Base-by-base conservation (phyloP, 1,140 invertebrate genomes). In the Laodelphax striatellus region DNA sequence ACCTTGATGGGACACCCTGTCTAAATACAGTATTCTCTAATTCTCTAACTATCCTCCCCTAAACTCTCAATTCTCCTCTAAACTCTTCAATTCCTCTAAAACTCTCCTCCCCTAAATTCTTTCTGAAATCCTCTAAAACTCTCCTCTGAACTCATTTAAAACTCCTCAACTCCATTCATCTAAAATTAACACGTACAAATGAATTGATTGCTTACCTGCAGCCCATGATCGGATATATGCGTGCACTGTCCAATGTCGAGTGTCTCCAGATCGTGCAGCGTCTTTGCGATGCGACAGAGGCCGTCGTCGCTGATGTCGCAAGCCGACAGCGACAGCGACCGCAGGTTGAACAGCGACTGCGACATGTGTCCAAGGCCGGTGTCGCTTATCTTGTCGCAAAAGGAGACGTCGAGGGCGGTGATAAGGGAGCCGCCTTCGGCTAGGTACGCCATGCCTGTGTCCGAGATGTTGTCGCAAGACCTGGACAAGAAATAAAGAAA, bases 311-410 rank as follows among this genome's bases (percentile, higher is more conserved):
- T 91, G 58, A 97, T 87, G 66, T 90, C 87, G 73, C 93, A 96
- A 16, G 93, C 90, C 70, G 88, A 90, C 16, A 97, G 71, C n/a
- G 88, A 92, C 38, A 97, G 77, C 22, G 85, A 87, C 52, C 83
- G 79, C 21, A 97, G 76, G 57, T 87, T 82, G 65, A 87, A 91
- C 31, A 96, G 76, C 31, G 92, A 92, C 70, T 94, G 86, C 9
- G 92, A 90, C 5, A 95, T 84, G 72, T 94, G 89, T 11, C 84
- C 81, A 19, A 97, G 75, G 0, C 91, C 90, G 65, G 89, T 86
- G 69, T 97, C 93, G 16, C 88, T 88, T 62, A 97, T 88, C 75
- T 94, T 95, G 72, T 96, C 92, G 77, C 94, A 97, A 73, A 97
- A 97, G 52, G 91, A 94, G 0, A 96, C 90, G 71, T 97, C 93